Evolutionary conservation across 2,888 invertebrate species (phyloP).

Genomic region (Eumerus sabulonum): DNA sequence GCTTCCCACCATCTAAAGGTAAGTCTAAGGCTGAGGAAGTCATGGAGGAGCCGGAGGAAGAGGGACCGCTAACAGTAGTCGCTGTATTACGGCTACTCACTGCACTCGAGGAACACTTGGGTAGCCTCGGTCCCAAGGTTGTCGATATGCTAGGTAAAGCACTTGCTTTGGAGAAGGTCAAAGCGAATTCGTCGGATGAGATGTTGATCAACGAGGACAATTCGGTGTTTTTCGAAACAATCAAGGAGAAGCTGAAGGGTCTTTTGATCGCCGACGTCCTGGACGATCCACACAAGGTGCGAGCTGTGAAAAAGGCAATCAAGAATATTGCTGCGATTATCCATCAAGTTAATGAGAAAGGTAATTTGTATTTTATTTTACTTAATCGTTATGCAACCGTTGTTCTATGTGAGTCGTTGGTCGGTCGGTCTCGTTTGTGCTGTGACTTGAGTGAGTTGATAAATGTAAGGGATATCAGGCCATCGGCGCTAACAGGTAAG

Average conservation of each 20-base stretch:
- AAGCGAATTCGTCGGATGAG: slow-evolving; percentile 87
- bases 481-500: no score
- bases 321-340: slow-evolving; percentile 87
- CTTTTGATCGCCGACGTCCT: slow-evolving; percentile 86
- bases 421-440: slow-evolving; percentile 58
- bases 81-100: slow-evolving; percentile 87
- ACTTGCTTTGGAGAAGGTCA: slow-evolving; percentile 86
- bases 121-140: slow-evolving; percentile 90
- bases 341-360: slow-evolving; percentile 82
- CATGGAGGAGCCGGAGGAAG: slow-evolving; percentile 79
- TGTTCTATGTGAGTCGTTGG: slow-evolving; percentile 37
- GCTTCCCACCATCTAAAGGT: slow-evolving; percentile 72
- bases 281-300: slow-evolving; percentile 81
- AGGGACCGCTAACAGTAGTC: slow-evolving; percentile 81
- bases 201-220: slow-evolving; percentile 86
- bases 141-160: slow-evolving; percentile 88
- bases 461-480: neutral
- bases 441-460: slow-evolving; percentile 49
- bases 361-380: slow-evolving; percentile 72
- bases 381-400: slow-evolving; percentile 46
- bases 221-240: slow-evolving; percentile 89
- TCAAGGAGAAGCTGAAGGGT: slow-evolving; percentile 91
- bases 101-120: slow-evolving; percentile 89
- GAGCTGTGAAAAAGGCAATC: slow-evolving; percentile 87
- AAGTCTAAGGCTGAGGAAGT: slow-evolving; percentile 72